Base-by-base conservation (phyloP, 2,797 vertebrate genomes). In the Triplophysa bombifrons region DNA sequence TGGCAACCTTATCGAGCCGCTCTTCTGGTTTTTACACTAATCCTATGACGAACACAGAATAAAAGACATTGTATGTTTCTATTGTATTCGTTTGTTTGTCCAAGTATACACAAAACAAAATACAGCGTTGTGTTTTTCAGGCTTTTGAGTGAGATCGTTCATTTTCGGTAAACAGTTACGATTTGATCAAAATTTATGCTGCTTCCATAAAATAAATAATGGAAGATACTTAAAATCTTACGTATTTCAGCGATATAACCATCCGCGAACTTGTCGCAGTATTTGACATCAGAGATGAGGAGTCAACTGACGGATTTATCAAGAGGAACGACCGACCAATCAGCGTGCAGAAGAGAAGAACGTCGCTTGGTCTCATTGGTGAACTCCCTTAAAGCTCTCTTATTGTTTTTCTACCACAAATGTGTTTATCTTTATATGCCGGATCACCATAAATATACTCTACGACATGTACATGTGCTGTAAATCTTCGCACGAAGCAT, bases 1-100 rank as follows among this genome's bases (percentile, higher is more conserved):
- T 78, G 60, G 20, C 48, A 44, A 55, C 46, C 46, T 30, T 25
- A 48, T 58, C 38, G n/a, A 27, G 7, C 5, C 17, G 10, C n/a
- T 58, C 12, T 14, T 56, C 12, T 48, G 56, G 34, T 48, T 34
- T 48, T 50, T 11, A 41, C 30, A 44, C 27, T 67, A n/a, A 14
- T 64, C 46, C 46, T 72, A 8, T 7, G 27, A 64, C n/a, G 65
- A 61, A 78, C 20, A 51, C 14, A 53, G 6, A 74, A 73, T 7
- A 55, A 67, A 46, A 9, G 0, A 58, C 7, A 58, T 13, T 6
- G 50, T 4, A 9, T 10, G 8, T 3, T 13, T 27, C 1, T 66
- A 27, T 66, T 53, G 1, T n/a, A 5, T 19, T 65, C 0, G 0
- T 48, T 13, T 41, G 41, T 41, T 48, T 48, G 3, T 48, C 12